Evolutionary conservation across 2,113 vertebrate species (phyloP).

Genomic region (Synodontis membranacea): DNA sequence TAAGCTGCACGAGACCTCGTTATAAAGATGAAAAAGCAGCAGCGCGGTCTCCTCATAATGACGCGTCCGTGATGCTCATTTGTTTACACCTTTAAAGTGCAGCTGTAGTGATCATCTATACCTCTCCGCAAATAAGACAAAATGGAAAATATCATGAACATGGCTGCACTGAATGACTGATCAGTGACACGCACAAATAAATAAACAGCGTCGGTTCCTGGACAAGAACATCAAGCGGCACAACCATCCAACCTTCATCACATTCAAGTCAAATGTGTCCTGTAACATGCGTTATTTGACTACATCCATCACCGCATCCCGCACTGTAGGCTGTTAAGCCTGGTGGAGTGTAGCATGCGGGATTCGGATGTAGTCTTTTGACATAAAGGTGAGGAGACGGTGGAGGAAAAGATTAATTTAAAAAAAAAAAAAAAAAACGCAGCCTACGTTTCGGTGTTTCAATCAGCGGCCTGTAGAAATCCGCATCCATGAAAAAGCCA

Average conservation of each 20-base stretch:
- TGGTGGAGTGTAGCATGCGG: not conserved
- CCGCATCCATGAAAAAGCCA: slow-evolving; percentile 63
- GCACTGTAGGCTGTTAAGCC: not conserved
- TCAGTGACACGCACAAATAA: not conserved
- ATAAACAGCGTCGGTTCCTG: not conserved
- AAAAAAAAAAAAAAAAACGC: too few species aligned
- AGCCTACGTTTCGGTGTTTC: slow-evolving; percentile 65
- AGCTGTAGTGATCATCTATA: not conserved
- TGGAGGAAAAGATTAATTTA: too few species aligned
- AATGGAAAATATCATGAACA: too few species aligned
- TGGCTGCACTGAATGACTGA: not conserved
- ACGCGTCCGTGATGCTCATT: slow-evolving; percentile 34
- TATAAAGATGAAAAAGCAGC: not conserved
- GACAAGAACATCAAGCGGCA: not conserved
- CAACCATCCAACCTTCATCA: not conserved
- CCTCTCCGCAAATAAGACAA: not conserved
- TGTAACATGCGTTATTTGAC: not conserved
- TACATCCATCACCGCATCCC: not conserved
- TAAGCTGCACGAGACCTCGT: not conserved
- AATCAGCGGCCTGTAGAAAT: slow-evolving; percentile 69
- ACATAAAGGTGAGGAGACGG: not conserved
- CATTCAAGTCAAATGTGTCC: not conserved
- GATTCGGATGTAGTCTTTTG: not conserved
- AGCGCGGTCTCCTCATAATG: slow-evolving; percentile 2
- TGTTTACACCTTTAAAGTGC: slow-evolving; percentile 17